These are phyloP conservation scores for Trididemnum miniatum DNA, from an alignment of 23 tunicate genomes.

Conservation along the genomic window DNA sequence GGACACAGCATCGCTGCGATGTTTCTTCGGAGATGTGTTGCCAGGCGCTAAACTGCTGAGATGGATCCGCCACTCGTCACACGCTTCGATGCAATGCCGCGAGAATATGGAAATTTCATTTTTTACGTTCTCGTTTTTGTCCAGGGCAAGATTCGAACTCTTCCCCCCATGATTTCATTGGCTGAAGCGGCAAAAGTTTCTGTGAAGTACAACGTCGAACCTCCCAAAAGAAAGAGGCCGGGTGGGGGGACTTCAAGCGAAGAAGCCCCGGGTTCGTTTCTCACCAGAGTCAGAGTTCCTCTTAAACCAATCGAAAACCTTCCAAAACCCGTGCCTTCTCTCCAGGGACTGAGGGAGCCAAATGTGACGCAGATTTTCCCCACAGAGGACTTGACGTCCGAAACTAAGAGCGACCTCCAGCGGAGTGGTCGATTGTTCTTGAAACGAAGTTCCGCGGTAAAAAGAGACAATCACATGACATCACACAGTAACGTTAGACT, in stretches of 20 bases:
- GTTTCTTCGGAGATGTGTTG: too few species aligned
- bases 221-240: conserved; percentile 36
- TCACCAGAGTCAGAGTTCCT: not conserved
- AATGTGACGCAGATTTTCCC: not conserved
- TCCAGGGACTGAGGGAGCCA: not conserved
- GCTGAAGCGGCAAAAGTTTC: conserved; percentile 81
- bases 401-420: not conserved
- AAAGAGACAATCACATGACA: not conserved
- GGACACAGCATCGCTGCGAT: too few species aligned
- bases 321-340: not conserved
- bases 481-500: not conserved
- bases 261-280: not conserved
- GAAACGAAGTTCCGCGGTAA: conserved; percentile 21
- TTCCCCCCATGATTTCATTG: conserved; percentile 49
- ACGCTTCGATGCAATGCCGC: too few species aligned
- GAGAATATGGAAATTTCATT: too few species aligned
- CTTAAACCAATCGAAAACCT: not conserved
- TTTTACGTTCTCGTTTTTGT: too few species aligned
- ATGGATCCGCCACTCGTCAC: too few species aligned
- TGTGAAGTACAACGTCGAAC: conserved; percentile 52
- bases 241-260: conserved; percentile 24
- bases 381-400: not conserved
- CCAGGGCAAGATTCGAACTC: too few species aligned
- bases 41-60: too few species aligned
- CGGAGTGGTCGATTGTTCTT: conserved; percentile 25